phyloP scores from a whole-genome alignment of 2,113 vertebrate species.

The Coracopsis vasa region DNA sequence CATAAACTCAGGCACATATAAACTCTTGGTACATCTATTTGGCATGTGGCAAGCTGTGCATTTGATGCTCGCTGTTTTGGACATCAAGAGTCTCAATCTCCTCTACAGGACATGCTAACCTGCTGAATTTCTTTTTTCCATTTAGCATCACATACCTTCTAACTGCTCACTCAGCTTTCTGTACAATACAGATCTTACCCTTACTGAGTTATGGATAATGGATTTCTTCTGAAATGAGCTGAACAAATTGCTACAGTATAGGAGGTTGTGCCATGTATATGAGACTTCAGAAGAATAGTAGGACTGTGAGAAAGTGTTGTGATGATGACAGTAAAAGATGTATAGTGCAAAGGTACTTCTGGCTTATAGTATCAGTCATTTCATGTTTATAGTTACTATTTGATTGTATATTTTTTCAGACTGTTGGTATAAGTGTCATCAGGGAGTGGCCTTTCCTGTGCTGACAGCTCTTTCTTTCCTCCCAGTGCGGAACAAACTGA shows the following conservation, averaged over 20 bases:
- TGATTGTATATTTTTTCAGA: background rate
- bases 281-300: background rate
- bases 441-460: background rate
- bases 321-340: background rate
- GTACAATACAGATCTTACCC: background rate
- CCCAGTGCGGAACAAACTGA: conserved; percentile 94
- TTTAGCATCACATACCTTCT: background rate
- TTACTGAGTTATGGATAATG: background rate
- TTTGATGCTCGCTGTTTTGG: background rate
- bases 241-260: background rate
- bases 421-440: background rate
- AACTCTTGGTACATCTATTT: background rate
- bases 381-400: background rate
- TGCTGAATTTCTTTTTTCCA: background rate
- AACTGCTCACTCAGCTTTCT: background rate
- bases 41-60: background rate
- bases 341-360: background rate
- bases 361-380: background rate
- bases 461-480: conserved; percentile 33
- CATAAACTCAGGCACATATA: background rate
- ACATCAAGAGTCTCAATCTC: background rate
- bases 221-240: background rate
- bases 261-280: background rate
- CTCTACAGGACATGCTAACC: background rate
- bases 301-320: background rate